These are phyloP conservation scores for Cyrtodaria siliqua DNA, from an alignment of 2,888 invertebrate genomes.

Conservation along the genomic window DNA sequence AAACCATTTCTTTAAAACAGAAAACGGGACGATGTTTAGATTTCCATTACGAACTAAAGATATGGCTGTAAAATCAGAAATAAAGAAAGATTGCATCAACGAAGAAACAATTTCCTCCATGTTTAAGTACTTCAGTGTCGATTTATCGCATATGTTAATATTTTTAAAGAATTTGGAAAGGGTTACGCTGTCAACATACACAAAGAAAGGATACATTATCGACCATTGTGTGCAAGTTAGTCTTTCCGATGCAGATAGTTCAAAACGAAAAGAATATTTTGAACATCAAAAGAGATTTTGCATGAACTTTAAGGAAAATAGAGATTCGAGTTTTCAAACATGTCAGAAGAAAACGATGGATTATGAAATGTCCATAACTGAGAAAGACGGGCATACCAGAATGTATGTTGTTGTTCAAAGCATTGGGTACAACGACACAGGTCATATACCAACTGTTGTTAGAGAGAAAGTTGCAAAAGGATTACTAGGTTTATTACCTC, in stretches of 20 bases:
- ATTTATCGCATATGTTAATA: constrained; percentile 44
- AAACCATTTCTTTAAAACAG: constrained; percentile 17
- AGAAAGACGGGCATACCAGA: neutral
- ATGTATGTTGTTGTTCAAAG: constrained; percentile 65
- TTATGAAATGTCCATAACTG: neutral
- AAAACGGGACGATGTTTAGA: constrained; percentile 62
- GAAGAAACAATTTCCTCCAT: constrained; percentile 16
- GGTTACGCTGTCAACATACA: constrained; percentile 41
- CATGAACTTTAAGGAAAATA: constrained; percentile 15
- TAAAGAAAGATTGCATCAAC: constrained; percentile 54
- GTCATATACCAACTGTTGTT: constrained; percentile 53
- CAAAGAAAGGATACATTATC: neutral
- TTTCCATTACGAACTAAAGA: constrained; percentile 61
- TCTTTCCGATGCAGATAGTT: neutral
- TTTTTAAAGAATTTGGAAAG: constrained; percentile 56
- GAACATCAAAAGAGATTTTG: constrained; percentile 1
- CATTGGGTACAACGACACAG: constrained; percentile 67
- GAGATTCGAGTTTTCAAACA: neutral
- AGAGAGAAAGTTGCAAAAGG: constrained; percentile 55
- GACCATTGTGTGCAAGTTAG: neutral
- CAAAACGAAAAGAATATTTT: neutral
- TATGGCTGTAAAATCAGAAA: constrained; percentile 74
- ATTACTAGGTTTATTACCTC: constrained; percentile 69
- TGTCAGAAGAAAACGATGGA: neutral
- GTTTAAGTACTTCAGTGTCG: constrained; percentile 33